Conservation (phyloP, 2,797 vertebrate species). For the Smutsia temminckii region DNA sequence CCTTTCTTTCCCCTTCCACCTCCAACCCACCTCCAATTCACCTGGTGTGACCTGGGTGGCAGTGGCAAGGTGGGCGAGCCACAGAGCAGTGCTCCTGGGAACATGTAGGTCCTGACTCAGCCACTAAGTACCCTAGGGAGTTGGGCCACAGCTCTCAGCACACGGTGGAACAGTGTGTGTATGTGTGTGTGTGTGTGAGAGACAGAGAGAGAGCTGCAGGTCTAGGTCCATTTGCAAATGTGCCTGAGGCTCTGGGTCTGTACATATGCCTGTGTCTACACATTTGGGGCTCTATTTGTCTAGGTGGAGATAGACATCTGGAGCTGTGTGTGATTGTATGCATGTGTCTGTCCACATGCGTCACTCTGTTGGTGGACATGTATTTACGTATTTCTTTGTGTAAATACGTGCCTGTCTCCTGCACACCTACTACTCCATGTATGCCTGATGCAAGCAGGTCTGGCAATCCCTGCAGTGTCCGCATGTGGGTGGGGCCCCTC, state of each 20-base stretch:
- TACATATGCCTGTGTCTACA: not conserved
- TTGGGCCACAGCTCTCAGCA: not conserved
- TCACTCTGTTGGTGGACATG: not conserved
- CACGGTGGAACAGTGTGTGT: not conserved
- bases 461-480: not conserved
- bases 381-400: slow-evolving; percentile 8
- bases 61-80: not conserved
- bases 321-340: not conserved
- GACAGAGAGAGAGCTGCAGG: not conserved
- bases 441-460: not conserved
- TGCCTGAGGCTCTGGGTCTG: not conserved
- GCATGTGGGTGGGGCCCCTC: not conserved
- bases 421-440: not conserved
- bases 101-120: not conserved
- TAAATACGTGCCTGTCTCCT: not conserved
- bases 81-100: not conserved
- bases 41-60: not conserved
- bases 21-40: not conserved
- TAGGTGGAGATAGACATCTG: not conserved
- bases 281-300: not conserved
- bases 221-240: not conserved
- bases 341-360: not conserved
- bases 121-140: not conserved
- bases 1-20: not conserved
- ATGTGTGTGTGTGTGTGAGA: not conserved